A percentile compares a stretch with the other conserved stretches of the same genome.
phyloP scores from a whole-genome alignment of 2,888 invertebrate species.

The Reticulitermes lucifugus region DNA sequence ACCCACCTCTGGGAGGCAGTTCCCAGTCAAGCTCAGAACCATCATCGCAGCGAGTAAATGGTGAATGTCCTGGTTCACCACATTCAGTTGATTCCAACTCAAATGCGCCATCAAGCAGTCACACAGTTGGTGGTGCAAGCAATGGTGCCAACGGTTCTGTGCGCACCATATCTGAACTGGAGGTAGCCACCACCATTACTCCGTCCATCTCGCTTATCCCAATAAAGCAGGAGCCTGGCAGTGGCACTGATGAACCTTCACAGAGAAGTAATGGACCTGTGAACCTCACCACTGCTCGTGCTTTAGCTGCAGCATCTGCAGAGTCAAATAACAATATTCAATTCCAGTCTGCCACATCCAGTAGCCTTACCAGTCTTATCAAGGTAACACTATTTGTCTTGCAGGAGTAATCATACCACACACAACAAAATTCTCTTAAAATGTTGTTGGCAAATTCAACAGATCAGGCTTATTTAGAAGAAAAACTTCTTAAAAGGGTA shows the following conservation, averaged over 20 bases:
- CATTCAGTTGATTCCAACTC: constrained; percentile 84
- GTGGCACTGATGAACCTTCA: constrained; percentile 57
- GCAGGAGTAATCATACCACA: neutral
- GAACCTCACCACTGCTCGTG: constrained; percentile 60
- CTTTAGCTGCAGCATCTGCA: constrained; percentile 55
- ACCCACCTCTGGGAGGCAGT: constrained; percentile 59
- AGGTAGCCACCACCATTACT: constrained; percentile 73
- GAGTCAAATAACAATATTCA: constrained; percentile 54
- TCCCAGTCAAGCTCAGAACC: constrained; percentile 58
- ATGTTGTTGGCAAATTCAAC: no score
- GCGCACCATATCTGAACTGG: constrained; percentile 56
- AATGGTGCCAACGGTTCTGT: constrained; percentile 56
- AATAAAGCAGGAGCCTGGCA: constrained; percentile 73
- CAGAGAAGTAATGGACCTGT: constrained; percentile 60
- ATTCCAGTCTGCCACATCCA: constrained; percentile 71
- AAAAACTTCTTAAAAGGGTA: no score
- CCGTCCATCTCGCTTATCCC: constrained; percentile 89
- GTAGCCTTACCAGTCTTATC: constrained; percentile 81
- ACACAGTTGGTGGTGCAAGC: constrained; percentile 16
- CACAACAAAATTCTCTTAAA: neutral
- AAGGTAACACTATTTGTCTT: constrained; percentile 67
- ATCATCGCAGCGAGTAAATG: constrained; percentile 67
- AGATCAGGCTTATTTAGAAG: no score
- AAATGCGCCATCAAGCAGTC: constrained; percentile 78
- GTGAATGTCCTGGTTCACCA: constrained; percentile 71